A percentile compares a stretch with the other conserved stretches of the same genome.
These are phyloP conservation scores for Drosophila trapezifrons DNA, from an alignment of 1,140 invertebrate species.

Conservation along the genomic window DNA sequence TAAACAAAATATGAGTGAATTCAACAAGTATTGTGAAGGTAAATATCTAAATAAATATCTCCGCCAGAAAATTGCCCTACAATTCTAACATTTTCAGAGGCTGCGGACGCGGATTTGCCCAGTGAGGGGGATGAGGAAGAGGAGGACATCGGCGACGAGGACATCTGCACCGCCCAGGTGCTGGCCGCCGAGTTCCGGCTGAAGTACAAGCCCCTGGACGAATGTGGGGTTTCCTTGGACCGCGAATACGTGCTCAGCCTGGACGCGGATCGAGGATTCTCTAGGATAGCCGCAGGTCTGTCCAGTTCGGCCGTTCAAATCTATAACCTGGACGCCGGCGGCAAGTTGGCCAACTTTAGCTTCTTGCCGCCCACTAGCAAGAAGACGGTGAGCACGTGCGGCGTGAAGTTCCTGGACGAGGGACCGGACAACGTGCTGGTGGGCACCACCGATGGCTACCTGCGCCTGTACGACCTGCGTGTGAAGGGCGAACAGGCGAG, in stretches of 20 bases:
- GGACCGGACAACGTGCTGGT: constrained; percentile 55
- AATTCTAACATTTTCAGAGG: constrained; percentile 28
- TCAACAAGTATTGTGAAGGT: constrained; percentile 61
- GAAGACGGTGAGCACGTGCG: constrained; percentile 42
- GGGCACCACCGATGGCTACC: constrained; percentile 66
- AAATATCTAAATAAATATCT: not conserved
- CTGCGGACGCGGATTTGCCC: constrained; percentile 26
- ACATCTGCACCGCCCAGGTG: constrained; percentile 61
- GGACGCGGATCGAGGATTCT: constrained; percentile 44
- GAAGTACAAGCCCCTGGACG: constrained; percentile 51
- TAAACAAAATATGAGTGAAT: constrained; percentile 40
- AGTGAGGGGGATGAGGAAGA: constrained; percentile 62
- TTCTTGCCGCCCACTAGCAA: constrained; percentile 5
- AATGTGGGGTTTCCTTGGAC: constrained; percentile 58
- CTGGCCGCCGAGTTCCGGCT: constrained; percentile 47
- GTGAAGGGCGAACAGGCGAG: constrained; percentile 43
- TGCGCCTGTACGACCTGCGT: constrained; percentile 73
- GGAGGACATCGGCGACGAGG: constrained; percentile 52
- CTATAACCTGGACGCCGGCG: constrained; percentile 53
- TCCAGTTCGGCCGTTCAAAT: constrained; percentile 64
- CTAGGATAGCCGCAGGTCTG: constrained; percentile 62
- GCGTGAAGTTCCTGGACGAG: constrained; percentile 70
- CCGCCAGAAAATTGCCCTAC: rapidly evolving
- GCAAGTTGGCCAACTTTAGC: constrained; percentile 29
- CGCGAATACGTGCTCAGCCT: constrained; percentile 66